A percentile compares a stretch with the other conserved stretches of the same genome.
phyloP scores from a whole-genome alignment of 2,888 invertebrate species.

The Xestia rhomboidea region DNA sequence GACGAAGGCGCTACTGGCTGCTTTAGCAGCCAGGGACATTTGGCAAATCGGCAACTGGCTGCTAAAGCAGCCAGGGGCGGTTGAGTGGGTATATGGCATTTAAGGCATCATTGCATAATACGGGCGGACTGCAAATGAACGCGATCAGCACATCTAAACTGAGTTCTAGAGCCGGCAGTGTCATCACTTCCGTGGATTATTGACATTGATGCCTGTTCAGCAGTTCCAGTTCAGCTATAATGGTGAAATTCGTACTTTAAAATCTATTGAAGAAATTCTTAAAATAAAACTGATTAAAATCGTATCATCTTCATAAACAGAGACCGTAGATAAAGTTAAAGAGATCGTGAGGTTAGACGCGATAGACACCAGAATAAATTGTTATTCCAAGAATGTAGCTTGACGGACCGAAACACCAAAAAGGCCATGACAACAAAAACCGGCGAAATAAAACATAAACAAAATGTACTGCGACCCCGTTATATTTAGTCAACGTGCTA shows the following conservation, averaged over 20 bases:
- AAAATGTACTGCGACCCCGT: conserved; percentile 21
- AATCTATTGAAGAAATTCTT: background rate
- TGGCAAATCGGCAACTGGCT: no score
- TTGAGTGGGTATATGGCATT: no score
- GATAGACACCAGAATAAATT: background rate
- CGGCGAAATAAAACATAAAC: conserved; percentile 25
- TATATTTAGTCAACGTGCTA: conserved; percentile 19
- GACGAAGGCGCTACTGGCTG: no score
- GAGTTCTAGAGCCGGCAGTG: background rate
- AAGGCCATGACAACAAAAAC: conserved; percentile 1
- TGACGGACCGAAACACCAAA: conserved; percentile 1
- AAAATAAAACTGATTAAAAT: background rate
- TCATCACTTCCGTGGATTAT: background rate
- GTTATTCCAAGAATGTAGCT: conserved; percentile 13
- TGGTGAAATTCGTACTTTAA: background rate
- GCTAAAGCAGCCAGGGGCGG: no score
- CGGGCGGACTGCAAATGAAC: background rate
- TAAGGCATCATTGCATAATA: no score
- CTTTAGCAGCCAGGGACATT: no score
- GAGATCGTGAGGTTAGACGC: background rate
- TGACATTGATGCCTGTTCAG: background rate
- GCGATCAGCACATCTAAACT: background rate
- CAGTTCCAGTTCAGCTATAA: background rate
- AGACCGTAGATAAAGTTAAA: background rate
- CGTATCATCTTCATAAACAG: no score